Evolutionary conservation across 2,888 invertebrate genomes (phyloP), one percentile per base, ranked within the genome.

Genomic region (Pammene fasciana): DNA sequence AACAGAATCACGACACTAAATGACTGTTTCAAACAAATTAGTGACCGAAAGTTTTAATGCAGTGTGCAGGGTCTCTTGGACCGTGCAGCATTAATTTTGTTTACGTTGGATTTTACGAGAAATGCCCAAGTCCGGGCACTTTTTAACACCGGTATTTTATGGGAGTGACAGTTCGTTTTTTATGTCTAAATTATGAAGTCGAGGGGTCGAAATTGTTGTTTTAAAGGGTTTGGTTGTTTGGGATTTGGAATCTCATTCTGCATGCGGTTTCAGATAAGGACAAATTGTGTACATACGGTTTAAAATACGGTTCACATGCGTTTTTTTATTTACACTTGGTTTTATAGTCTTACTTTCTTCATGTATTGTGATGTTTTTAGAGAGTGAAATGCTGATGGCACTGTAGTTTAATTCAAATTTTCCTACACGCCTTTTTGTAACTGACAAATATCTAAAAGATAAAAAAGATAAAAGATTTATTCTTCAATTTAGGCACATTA

Each of bases 71-170:
- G 56, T 46, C 71, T 67, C 48, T 72, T 55, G 67, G 34, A 7
- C 34, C 48, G 43, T 45, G 18, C 52, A 55, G 67, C 70, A 73
- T 74, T 72, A 74, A 74, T 73, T 72, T 67, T 73, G 67, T 73
- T 73, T 72, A 72, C 67, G 70, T 54, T 59, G 62, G 68, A 72
- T 71, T 72, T 71, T 72, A 72, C 50, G 70, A 65, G 68, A 68
- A 72, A 72, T 62, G 57, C 61, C 60, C 60, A 61, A 65, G 54
- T 57, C 60, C 65, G 56, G 65, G 45, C 50, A 65, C 52, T 71
- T 73, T 72, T 73, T 68, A 73, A 72, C 61, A 43, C 65, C 26
- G 67, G 70, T 55, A 52, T 64, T 68, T 65, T 65, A 65, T 54
- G 46, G 18, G 34, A 59, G 62, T 62, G 67, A 66, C 65, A 66